These are phyloP conservation scores for Balearica regulorum DNA, from an alignment of 2,797 vertebrate genomes.

Conservation along the genomic window DNA sequence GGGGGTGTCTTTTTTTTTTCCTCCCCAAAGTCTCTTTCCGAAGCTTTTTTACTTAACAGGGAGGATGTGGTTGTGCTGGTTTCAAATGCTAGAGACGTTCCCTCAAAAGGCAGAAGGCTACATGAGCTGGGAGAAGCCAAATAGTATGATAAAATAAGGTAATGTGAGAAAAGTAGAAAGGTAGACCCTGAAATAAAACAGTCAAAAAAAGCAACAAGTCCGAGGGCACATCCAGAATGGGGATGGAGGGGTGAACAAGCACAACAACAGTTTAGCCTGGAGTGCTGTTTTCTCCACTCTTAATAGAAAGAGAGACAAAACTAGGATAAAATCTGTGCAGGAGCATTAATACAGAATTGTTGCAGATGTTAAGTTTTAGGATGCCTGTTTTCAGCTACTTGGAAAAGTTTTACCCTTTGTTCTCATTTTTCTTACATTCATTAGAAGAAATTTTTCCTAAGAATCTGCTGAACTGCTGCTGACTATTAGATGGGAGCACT, in stretches of 20 bases:
- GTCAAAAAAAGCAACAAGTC: background rate
- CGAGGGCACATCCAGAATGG: rapidly evolving
- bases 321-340: background rate
- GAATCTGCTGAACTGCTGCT: background rate
- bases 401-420: background rate
- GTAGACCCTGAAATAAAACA: background rate
- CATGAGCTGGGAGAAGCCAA: background rate
- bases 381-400: background rate
- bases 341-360: background rate
- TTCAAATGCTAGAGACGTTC: rapidly evolving
- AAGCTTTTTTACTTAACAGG: rapidly evolving
- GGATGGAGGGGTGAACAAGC: rapidly evolving
- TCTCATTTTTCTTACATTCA: background rate
- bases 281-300: background rate
- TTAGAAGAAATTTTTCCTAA: background rate
- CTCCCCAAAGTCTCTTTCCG: background rate
- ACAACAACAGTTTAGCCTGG: rapidly evolving
- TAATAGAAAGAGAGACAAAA: background rate
- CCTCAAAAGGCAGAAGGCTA: background rate
- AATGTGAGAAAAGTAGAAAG: background rate
- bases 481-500: background rate
- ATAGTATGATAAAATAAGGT: too few relatives aligned
- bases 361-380: background rate
- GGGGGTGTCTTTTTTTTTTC: too few relatives aligned
- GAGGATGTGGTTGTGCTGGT: rapidly evolving